Evolutionary conservation across 2,113 vertebrate species (phyloP).

Genomic region (Catagonus wagneri): DNA sequence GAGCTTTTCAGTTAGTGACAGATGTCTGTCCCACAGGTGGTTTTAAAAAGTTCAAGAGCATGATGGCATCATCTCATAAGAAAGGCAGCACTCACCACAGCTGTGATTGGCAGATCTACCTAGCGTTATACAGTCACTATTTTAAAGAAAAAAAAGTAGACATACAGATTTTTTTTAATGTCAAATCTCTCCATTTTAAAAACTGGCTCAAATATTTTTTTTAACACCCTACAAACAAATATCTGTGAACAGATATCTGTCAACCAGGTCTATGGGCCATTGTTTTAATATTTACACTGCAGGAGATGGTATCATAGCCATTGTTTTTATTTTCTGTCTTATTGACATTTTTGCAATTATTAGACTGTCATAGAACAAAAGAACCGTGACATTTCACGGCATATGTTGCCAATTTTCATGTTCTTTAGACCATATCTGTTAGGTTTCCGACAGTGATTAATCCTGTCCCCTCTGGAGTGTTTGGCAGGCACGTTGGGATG

Average conservation of each 20-base stretch:
- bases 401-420: neutral
- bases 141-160: conserved; percentile 8
- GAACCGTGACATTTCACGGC: conserved; percentile 11
- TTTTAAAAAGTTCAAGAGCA: neutral
- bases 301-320: neutral
- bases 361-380: conserved; percentile 8
- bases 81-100: neutral
- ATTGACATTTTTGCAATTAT: neutral
- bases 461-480: neutral
- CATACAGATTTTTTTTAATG: neutral
- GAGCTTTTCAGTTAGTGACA: neutral
- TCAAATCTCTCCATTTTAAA: conserved; percentile 12
- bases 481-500: neutral
- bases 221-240: conserved; percentile 1
- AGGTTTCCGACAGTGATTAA: neutral
- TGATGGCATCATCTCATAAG: neutral
- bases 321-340: conserved; percentile 50
- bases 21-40: neutral
- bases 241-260: neutral
- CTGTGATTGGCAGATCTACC: neutral
- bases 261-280: neutral
- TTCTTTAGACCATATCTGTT: conserved; percentile 32
- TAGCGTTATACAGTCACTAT: neutral
- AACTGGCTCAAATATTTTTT: conserved; percentile 41
- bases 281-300: conserved; percentile 19